A percentile compares a stretch with the other conserved stretches of the same genome.
Evolutionary conservation across 2,797 vertebrate species (phyloP).

Genomic region (Brotula barbata): DNA sequence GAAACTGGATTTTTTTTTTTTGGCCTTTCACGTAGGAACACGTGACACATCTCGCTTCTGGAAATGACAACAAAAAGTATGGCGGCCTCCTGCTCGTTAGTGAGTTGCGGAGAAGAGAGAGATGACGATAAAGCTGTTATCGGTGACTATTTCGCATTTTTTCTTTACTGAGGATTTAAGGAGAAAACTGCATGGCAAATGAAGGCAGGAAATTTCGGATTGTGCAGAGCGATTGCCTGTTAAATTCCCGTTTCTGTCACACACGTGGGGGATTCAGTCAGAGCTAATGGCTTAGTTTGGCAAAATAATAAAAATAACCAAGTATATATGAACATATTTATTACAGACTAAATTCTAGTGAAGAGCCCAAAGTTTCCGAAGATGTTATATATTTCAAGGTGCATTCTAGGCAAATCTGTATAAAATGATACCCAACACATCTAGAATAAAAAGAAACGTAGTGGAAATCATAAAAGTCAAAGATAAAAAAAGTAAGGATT

Average conservation of each 20-base stretch:
- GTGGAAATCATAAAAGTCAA: too few species aligned
- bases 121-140: constrained; percentile 70
- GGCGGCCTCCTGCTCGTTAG: constrained; percentile 69
- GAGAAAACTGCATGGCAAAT: accelerated
- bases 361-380: too few species aligned
- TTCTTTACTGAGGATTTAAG: neutral
- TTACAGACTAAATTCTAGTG: too few species aligned
- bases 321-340: too few species aligned
- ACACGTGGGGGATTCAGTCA: constrained; percentile 52
- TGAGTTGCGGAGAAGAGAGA: constrained; percentile 65
- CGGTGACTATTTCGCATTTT: constrained; percentile 58
- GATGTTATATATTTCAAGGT: too few species aligned
- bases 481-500: too few species aligned
- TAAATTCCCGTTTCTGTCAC: neutral
- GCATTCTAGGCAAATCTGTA: too few species aligned
- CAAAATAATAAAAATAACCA: too few species aligned
- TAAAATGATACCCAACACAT: too few species aligned
- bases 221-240: accelerated
- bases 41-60: constrained; percentile 2
- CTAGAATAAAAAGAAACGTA: too few species aligned
- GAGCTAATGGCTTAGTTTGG: constrained; percentile 3
- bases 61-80: constrained; percentile 58
- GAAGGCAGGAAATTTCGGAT: neutral
- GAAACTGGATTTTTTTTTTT: too few species aligned
- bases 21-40: constrained; percentile 19